Evolutionary conservation across 2,113 vertebrate species (phyloP), one percentile per base, ranked within the genome.

Genomic region (Tamias sibiricus): DNA sequence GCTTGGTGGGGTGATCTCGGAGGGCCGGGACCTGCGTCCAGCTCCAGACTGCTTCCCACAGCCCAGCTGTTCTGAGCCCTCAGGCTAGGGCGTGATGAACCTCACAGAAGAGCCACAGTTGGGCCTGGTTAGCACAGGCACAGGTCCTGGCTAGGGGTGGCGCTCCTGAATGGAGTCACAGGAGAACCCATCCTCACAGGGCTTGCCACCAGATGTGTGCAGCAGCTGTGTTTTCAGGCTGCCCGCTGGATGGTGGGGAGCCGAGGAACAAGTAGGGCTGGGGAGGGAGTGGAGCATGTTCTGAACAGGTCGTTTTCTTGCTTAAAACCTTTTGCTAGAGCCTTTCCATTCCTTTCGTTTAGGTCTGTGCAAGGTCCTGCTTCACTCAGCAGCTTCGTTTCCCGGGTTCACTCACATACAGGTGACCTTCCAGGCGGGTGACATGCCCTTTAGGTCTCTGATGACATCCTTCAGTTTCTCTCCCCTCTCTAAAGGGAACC

Each of bases 1-100:
- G 83, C 3, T 2, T 0, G 71, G 40, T 1, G 20, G 30, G 49
- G 47, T 2, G 0, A 32, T 11, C 22, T 42, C 40, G n/a, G 3
- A 52, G 64, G 52, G 57, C 13, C 17, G 1, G 2, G 79, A 1
- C 9, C n/a, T 32, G 17, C 8, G 20, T 22, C 35, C 40, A 35
- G 32, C 2, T 26, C 22, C 7, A 57, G n/a, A 17, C 28, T 28
- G 37, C 64, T 64, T 90, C 24, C 47, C 72, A 49, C 44, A 54
- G 42, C 24, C 20, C 37, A 44, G 66, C 35, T 62, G 68, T 74
- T 35, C 44, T 76, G 26, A 75, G 68, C 35, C 22, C 14, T 62
- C 17, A 11, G 84, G 66, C 12, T 49, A n/a, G 66, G n/a, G 24
- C 26, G 35, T 11, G 68, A 28, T 6, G 47, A 54, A 54, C 37